A percentile compares a stretch with the other conserved stretches of the same genome.
Evolutionary conservation across 2,888 invertebrate species (phyloP).

Genomic region (Limnephilus lunatus): DNA sequence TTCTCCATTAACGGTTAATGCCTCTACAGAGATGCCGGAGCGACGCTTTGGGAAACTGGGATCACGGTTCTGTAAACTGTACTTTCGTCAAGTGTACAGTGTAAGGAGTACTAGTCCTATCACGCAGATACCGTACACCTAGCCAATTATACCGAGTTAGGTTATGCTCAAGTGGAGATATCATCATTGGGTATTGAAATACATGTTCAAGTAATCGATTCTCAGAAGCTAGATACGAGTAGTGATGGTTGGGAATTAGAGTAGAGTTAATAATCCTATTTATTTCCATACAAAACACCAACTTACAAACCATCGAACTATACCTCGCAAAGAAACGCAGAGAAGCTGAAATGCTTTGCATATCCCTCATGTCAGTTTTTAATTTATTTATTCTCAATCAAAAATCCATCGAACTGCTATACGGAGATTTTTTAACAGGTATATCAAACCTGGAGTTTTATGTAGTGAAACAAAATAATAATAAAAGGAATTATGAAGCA

Average conservation of each 20-base stretch:
- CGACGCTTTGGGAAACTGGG: conserved; percentile 20
- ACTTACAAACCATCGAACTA: background rate
- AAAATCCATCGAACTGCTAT: no score
- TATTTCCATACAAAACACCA: background rate
- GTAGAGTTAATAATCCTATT: background rate
- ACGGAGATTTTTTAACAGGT: no score
- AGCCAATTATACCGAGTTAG: background rate
- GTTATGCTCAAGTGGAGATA: background rate
- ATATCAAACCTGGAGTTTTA: no score
- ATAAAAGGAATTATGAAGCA: no score
- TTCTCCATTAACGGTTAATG: conserved; percentile 40
- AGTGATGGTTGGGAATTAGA: background rate
- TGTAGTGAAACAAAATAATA: no score
- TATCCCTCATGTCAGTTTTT: no score
- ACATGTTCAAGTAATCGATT: background rate
- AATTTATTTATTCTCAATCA: no score
- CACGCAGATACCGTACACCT: background rate
- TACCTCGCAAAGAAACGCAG: no score
- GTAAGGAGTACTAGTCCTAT: background rate
- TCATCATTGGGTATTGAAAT: background rate
- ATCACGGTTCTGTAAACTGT: conserved; percentile 11
- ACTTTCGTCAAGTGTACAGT: background rate
- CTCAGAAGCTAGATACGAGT: background rate
- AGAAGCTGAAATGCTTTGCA: no score
- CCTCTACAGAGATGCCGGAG: background rate